Evolutionary conservation across 2,888 invertebrate species (phyloP).

Genomic region (Nemurella pictetii): DNA sequence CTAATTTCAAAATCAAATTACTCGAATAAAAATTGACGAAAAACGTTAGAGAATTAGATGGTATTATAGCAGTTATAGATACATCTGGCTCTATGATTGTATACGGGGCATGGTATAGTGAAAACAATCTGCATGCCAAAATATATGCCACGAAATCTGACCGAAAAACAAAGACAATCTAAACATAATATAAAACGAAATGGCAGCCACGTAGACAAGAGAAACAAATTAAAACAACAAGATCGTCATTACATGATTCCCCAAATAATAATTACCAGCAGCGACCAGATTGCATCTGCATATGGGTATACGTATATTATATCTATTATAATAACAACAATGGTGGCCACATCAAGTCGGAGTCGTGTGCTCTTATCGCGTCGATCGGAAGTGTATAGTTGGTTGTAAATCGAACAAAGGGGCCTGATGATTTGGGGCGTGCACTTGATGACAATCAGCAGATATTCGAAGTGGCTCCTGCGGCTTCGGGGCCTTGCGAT

Average conservation of each 20-base stretch:
- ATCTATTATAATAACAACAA: conserved; percentile 23
- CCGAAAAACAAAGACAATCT: too few species aligned
- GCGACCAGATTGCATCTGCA: conserved; percentile 5
- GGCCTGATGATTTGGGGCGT: conserved; percentile 23
- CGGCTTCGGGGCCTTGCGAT: not conserved
- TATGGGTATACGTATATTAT: not conserved
- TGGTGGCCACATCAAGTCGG: conserved; percentile 10
- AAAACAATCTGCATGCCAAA: not conserved
- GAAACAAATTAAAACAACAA: not conserved
- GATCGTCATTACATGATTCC: not conserved
- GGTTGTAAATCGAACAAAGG: not conserved
- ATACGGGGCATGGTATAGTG: too few species aligned
- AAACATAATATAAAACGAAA: too few species aligned
- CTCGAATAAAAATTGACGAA: not conserved
- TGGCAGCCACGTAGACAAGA: conserved; percentile 6
- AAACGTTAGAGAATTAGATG: not conserved
- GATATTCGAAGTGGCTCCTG: not conserved
- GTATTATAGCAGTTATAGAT: not conserved
- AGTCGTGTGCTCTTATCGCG: conserved; percentile 9
- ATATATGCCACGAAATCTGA: not conserved
- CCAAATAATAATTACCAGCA: conserved; percentile 23
- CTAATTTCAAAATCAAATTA: not conserved
- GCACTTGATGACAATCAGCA: conserved; percentile 16
- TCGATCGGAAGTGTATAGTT: conserved; percentile 17
- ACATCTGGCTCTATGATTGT: too few species aligned